Conservation (phyloP, 2,888 invertebrate species). For the Blastobasis lacticolella region DNA sequence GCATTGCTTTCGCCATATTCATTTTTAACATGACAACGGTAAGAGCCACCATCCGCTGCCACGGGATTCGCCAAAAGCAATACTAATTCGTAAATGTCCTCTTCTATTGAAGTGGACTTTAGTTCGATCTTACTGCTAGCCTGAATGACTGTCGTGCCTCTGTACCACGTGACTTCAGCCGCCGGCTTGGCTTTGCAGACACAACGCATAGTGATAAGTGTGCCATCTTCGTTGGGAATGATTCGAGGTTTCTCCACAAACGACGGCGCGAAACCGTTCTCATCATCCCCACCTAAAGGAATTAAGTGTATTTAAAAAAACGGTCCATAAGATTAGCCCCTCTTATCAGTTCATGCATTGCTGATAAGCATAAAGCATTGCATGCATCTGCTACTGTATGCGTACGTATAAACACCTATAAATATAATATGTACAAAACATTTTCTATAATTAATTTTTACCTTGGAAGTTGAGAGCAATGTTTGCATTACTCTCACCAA, state of each 20-base stretch:
- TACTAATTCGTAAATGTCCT: conserved; percentile 90
- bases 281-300: conserved; percentile 89
- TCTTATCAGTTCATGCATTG: conserved; percentile 42
- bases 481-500: conserved; percentile 99
- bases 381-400: conserved; percentile 70
- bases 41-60: conserved; percentile 73
- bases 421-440: conserved; percentile 16
- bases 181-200: conserved; percentile 96
- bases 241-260: conserved; percentile 99
- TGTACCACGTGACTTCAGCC: conserved; percentile 96
- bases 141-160: conserved; percentile 88
- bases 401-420: conserved; percentile 43
- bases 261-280: conserved; percentile 94
- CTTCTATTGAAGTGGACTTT: conserved; percentile 82
- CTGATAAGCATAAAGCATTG: conserved; percentile 54
- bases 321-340: not conserved
- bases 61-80: conserved; percentile 73
- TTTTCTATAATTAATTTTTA: conserved; percentile 55
- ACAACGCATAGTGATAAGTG: conserved; percentile 97
- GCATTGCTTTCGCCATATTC: conserved; percentile 98
- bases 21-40: conserved; percentile 94
- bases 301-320: conserved; percentile 5
- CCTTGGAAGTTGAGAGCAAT: conserved; percentile 99
- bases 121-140: conserved; percentile 90
- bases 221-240: conserved; percentile 98